These are phyloP conservation scores for Pseudomyrmex pallidus DNA, from an alignment of 1,140 invertebrate genomes.

Conservation along the genomic window DNA sequence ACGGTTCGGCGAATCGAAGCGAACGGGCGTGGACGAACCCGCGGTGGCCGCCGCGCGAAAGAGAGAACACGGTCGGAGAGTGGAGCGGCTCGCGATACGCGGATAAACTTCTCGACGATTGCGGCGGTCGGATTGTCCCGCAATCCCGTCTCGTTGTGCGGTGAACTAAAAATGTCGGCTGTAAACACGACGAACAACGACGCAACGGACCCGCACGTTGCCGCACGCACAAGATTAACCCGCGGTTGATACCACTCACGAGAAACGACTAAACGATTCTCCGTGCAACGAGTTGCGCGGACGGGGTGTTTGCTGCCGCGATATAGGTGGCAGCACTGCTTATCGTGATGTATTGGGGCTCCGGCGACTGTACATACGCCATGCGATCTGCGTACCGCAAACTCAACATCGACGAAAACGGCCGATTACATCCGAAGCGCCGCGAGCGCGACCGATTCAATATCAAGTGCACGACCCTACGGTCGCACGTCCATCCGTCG, in stretches of 20 bases:
- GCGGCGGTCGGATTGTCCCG: slow-evolving; percentile 3
- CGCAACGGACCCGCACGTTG: slow-evolving; percentile 35
- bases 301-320: slow-evolving; percentile 61
- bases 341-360: slow-evolving; percentile 67
- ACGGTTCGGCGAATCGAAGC: slow-evolving; percentile 46
- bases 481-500: slow-evolving; percentile 27
- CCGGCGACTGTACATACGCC: slow-evolving; percentile 69
- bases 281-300: slow-evolving; percentile 78
- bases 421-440: slow-evolving; percentile 50
- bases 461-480: slow-evolving; percentile 80
- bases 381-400: slow-evolving; percentile 56
- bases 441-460: slow-evolving; percentile 74
- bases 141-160: not conserved
- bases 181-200: not conserved
- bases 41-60: slow-evolving; percentile 54
- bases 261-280: slow-evolving; percentile 81
- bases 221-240: slow-evolving; percentile 75
- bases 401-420: slow-evolving; percentile 51
- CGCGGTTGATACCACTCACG: slow-evolving; percentile 78
- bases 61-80: slow-evolving; percentile 60
- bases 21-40: slow-evolving; percentile 66
- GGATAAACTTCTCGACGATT: not conserved
- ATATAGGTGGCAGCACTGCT: slow-evolving; percentile 72
- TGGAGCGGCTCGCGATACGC: not conserved
- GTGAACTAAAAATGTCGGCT: not conserved